These are phyloP conservation scores for Polyploca ridens DNA, from an alignment of 2,888 invertebrate species.

Conservation along the genomic window DNA sequence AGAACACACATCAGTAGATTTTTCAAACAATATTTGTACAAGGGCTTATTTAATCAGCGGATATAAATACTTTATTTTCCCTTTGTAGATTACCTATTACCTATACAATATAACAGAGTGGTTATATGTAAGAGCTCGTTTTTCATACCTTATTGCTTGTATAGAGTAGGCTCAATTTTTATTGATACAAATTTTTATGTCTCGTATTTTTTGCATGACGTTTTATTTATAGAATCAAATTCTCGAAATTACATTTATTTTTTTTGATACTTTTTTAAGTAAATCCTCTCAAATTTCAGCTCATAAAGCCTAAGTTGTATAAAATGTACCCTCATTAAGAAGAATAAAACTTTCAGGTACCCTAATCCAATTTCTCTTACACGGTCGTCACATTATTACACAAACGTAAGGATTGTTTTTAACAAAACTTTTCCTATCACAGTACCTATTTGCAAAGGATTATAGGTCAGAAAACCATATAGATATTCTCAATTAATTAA, in stretches of 20 bases:
- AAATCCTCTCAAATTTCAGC: not conserved
- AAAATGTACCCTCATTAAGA: not conserved
- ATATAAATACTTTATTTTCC: constrained; percentile 2
- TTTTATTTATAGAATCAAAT: too few relatives aligned
- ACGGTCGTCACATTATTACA: too few relatives aligned
- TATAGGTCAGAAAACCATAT: not conserved
- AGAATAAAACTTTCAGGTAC: not conserved
- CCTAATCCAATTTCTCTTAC: not conserved
- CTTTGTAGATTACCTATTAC: constrained; percentile 5
- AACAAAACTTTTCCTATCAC: not conserved
- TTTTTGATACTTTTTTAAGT: not conserved
- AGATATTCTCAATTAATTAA: too few relatives aligned
- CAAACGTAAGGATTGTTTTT: not conserved
- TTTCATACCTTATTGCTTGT: too few relatives aligned
- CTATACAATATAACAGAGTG: too few relatives aligned
- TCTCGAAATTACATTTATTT: constrained; percentile 3
- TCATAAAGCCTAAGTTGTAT: constrained; percentile 4
- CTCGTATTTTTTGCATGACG: not conserved
- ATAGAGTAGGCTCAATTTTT: too few relatives aligned
- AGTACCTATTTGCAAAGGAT: too few relatives aligned
- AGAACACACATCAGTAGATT: too few relatives aligned
- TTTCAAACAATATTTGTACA: not conserved
- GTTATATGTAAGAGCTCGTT: not conserved
- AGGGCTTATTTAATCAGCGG: not conserved
- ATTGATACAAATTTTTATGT: too few relatives aligned